These are phyloP conservation scores for Novumbra hubbsi DNA, from an alignment of 2,797 vertebrate genomes.

Conservation along the genomic window DNA sequence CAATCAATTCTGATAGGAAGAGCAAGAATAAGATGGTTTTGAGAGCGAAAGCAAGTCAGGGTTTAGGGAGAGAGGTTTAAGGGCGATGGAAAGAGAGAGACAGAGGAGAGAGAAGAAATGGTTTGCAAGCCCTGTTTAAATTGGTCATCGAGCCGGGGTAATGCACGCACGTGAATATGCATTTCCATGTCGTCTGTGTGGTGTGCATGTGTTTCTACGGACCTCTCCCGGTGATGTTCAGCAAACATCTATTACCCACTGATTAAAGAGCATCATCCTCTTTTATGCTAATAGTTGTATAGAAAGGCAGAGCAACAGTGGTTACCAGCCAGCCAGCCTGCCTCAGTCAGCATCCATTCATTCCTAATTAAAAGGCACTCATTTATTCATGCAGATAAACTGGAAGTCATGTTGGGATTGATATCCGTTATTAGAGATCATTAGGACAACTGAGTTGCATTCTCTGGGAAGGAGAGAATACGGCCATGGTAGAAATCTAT, in stretches of 20 bases:
- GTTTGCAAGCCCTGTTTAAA: constrained; percentile 25
- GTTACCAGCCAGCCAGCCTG: constrained; percentile 22
- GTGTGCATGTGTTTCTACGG: constrained; percentile 14
- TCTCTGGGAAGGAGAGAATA: constrained; percentile 42
- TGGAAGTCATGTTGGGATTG: constrained; percentile 73
- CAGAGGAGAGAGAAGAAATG: background rate
- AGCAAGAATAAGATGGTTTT: no score
- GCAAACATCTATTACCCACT: constrained; percentile 71
- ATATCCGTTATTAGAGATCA: constrained; percentile 70
- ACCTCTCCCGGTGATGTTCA: constrained; percentile 64
- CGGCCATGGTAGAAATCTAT: background rate
- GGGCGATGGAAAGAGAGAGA: background rate
- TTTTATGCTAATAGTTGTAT: constrained; percentile 72
- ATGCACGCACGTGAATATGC: constrained; percentile 18
- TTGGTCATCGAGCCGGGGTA: constrained; percentile 25
- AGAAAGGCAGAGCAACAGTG: constrained; percentile 44
- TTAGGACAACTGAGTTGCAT: constrained; percentile 58
- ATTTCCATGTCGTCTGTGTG: constrained; percentile 8
- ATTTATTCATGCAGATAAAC: constrained; percentile 78
- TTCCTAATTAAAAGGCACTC: constrained; percentile 67
- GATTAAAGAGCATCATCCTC: constrained; percentile 72
- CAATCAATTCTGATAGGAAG: constrained; percentile 60
- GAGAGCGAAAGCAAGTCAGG: background rate
- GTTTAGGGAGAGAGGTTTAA: background rate
- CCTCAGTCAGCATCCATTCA: constrained; percentile 61